A percentile compares a stretch with the other conserved stretches of the same genome.
These are phyloP conservation scores for Pagetopsis macropterus DNA, from an alignment of 2,797 vertebrate genomes.

Conservation along the genomic window DNA sequence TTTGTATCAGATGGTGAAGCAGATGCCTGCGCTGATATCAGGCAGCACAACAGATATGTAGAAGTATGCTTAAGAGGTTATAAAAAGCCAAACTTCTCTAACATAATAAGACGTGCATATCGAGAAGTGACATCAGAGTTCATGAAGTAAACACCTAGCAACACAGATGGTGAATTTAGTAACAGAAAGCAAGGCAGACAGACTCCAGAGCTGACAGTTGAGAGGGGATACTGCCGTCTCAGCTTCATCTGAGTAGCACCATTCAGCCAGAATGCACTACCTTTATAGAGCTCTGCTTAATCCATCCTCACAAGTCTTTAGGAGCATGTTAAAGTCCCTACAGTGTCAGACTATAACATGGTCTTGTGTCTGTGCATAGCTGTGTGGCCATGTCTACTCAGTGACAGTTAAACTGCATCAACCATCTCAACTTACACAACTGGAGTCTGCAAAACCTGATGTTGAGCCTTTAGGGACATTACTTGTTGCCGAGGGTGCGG, in stretches of 20 bases:
- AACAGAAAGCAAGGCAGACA: slow-evolving; percentile 55
- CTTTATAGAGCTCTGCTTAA: slow-evolving; percentile 4
- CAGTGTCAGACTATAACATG: not conserved
- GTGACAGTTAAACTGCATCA: slow-evolving; percentile 76
- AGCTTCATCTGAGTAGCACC: slow-evolving; percentile 9
- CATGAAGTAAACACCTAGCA: not conserved
- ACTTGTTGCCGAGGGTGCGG: slow-evolving; percentile 92
- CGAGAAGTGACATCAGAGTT: slow-evolving; percentile 10
- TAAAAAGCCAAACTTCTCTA: not conserved
- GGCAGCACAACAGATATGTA: slow-evolving; percentile 11
- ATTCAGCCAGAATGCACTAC: not conserved
- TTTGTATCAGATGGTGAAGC: too few relatives aligned
- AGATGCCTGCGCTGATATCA: not conserved
- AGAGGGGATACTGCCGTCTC: slow-evolving; percentile 80
- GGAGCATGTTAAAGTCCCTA: not conserved
- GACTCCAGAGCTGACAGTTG: slow-evolving; percentile 77
- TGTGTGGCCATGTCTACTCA: slow-evolving; percentile 8
- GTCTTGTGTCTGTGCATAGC: slow-evolving; percentile 4
- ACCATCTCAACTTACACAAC: slow-evolving; percentile 94
- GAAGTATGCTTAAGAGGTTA: slow-evolving; percentile 11
- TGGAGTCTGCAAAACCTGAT: slow-evolving; percentile 91
- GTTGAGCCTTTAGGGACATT: slow-evolving; percentile 90
- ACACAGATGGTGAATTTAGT: not conserved
- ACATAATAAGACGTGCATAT: not conserved
- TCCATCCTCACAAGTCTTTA: too few relatives aligned